These are phyloP conservation scores for Adela reaumurella DNA, from an alignment of 2,888 invertebrate species.

Conservation along the genomic window DNA sequence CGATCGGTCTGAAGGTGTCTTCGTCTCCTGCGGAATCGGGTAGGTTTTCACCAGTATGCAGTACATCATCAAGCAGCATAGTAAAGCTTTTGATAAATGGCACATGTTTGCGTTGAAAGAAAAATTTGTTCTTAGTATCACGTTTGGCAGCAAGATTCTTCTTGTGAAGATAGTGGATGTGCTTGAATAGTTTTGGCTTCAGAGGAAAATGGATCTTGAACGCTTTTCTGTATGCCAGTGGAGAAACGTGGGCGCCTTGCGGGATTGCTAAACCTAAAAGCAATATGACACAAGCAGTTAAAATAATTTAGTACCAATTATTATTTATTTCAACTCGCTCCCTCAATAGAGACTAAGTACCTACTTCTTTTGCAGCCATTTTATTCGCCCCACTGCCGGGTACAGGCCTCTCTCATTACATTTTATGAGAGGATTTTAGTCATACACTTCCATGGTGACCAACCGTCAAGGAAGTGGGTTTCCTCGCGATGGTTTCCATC, in stretches of 20 bases:
- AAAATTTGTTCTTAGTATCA: slow-evolving; percentile 27
- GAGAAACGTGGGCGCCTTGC: slow-evolving; percentile 2
- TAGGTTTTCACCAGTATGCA: slow-evolving; percentile 20
- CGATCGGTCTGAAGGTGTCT: too few species aligned
- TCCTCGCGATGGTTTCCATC: too few species aligned
- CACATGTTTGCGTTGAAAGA: slow-evolving; percentile 30
- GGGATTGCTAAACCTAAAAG: background rate
- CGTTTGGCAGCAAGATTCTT: slow-evolving; percentile 25
- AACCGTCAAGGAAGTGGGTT: too few species aligned
- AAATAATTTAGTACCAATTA: too few species aligned
- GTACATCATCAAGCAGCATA: slow-evolving; percentile 40
- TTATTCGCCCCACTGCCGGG: too few species aligned
- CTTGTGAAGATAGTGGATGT: slow-evolving; percentile 18
- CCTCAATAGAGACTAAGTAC: too few species aligned
- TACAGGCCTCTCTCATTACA: too few species aligned
- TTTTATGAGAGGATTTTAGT: too few species aligned
- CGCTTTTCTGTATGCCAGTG: slow-evolving; percentile 26
- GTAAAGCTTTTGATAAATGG: slow-evolving; percentile 40
- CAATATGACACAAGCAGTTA: too few species aligned
- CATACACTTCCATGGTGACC: too few species aligned
- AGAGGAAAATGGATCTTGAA: slow-evolving; percentile 30
- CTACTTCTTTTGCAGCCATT: too few species aligned
- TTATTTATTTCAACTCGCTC: too few species aligned
- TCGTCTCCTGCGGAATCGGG: slow-evolving; percentile 22
- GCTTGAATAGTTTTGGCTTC: slow-evolving; percentile 28